Conservation (phyloP, 2,113 vertebrate genomes). For the Lepisosteus osseus region DNA sequence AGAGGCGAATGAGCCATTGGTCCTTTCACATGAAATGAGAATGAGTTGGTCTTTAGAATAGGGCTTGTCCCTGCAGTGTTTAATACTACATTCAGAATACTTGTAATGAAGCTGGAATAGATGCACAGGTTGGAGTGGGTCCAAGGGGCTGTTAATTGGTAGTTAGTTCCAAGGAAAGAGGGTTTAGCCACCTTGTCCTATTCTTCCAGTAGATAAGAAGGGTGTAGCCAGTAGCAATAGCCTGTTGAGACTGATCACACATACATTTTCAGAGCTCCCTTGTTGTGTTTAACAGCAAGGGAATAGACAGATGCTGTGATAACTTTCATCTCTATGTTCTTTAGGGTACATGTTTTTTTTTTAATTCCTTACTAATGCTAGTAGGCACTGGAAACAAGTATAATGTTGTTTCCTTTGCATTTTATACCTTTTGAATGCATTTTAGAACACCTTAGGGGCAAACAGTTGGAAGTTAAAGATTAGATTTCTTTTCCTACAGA, state of each 20-base stretch:
- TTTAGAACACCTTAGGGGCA: slow-evolving; percentile 32
- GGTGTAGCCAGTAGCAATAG: slow-evolving; percentile 7
- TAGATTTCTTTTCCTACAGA: slow-evolving; percentile 39
- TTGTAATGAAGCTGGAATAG: background rate
- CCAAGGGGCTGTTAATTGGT: background rate
- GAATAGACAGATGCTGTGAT: slow-evolving; percentile 27
- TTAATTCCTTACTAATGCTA: background rate
- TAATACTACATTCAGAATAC: no score
- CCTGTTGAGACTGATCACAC: slow-evolving; percentile 6
- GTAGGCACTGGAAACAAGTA: background rate
- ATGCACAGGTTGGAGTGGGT: background rate
- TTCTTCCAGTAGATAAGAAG: background rate
- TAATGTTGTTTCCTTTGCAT: slow-evolving; percentile 16
- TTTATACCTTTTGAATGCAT: slow-evolving; percentile 29
- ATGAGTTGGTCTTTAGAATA: no score
- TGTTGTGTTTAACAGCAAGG: background rate
- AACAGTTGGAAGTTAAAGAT: slow-evolving; percentile 39
- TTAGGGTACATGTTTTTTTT: slow-evolving; percentile 2
- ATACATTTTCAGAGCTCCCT: background rate
- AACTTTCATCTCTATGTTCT: slow-evolving; percentile 18
- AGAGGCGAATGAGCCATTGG: no score
- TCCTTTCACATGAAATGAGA: no score
- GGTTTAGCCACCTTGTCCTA: background rate
- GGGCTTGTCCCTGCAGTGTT: no score
- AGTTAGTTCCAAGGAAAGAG: background rate